Evolutionary conservation across 2,113 vertebrate species (phyloP), one percentile per base, ranked within the genome.

Genomic region (Caranx melampygus): DNA sequence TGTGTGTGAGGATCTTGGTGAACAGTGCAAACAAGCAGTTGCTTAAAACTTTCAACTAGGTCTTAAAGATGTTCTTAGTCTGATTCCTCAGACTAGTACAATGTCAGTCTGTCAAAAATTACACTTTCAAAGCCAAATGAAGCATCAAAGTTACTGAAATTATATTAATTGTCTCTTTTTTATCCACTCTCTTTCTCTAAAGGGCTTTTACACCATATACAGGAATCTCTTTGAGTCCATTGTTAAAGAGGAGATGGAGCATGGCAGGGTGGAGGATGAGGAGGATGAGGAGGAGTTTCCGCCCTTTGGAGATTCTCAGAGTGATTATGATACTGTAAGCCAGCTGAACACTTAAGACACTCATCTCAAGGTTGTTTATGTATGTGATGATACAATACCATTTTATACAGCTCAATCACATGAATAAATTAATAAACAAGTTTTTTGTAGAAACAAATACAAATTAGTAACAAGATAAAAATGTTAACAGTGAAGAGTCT

Each of bases 191-290:
- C 21, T 42, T 7, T 75, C 8, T 72, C 52, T 3, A 2, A 62
- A 99, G 98, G 96, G 98, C 6, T 99, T 99, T 91, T 99, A 97
- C 58, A 72, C 94, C 0, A 95, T 99, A 6, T 99, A 98, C 91
- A 95, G 96, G 37, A 93, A 92, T 44, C 91, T 99, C 74, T 99
- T 99, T 93, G 96, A 97, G 88, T 94, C 95, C 82, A 96, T 99
- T 83, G 95, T 93, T 0, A 96, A 96, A 75, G 97, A 99, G 89
- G 98, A 99, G 81, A 89, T 96, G 88, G 97, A 99, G 74, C 95
- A 92, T 11, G 51, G 72, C 63, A 94, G 83, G 69, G 86, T 92
- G 55, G 92, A 94, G 0, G 93, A 96, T 10, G 96, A 96, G 14
- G 95, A 96, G 8, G 68, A 96, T 4, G 67, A 61, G 0, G 96